phyloP scores from a whole-genome alignment of 2,888 invertebrate species.

The Sesamia inferens region DNA sequence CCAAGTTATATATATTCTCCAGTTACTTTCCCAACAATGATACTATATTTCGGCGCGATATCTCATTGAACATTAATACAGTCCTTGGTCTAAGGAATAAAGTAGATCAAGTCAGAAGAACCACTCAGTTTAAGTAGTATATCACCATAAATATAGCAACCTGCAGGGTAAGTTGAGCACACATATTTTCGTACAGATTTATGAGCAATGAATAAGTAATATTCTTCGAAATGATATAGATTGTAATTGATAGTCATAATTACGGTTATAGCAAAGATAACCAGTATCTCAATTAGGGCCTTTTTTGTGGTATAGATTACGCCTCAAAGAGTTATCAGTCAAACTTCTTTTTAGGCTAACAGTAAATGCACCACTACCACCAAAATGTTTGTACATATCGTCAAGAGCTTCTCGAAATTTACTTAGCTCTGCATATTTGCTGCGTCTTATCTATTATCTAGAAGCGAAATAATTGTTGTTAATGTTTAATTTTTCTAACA shows the following conservation, averaged over 20 bases:
- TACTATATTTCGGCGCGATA: constrained; percentile 38
- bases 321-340: not conserved
- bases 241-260: too few relatives aligned
- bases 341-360: not conserved
- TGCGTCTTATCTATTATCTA: not conserved
- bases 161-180: not conserved
- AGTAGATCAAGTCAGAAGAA: not conserved
- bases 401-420: not conserved
- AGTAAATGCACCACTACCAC: too few relatives aligned
- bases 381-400: not conserved
- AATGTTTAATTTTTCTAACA: not conserved
- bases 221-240: too few relatives aligned
- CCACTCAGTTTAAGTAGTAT: not conserved
- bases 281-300: too few relatives aligned
- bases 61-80: constrained; percentile 34
- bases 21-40: constrained; percentile 40
- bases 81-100: constrained; percentile 11
- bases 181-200: too few relatives aligned
- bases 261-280: too few relatives aligned
- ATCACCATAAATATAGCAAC: not conserved
- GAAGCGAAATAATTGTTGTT: not conserved
- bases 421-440: not conserved
- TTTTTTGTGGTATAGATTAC: too few relatives aligned
- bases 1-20: constrained; percentile 34
- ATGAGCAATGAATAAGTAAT: too few relatives aligned